These are phyloP conservation scores for Synergus japonicus DNA, from an alignment of 2,888 invertebrate species.

Conservation along the genomic window DNA sequence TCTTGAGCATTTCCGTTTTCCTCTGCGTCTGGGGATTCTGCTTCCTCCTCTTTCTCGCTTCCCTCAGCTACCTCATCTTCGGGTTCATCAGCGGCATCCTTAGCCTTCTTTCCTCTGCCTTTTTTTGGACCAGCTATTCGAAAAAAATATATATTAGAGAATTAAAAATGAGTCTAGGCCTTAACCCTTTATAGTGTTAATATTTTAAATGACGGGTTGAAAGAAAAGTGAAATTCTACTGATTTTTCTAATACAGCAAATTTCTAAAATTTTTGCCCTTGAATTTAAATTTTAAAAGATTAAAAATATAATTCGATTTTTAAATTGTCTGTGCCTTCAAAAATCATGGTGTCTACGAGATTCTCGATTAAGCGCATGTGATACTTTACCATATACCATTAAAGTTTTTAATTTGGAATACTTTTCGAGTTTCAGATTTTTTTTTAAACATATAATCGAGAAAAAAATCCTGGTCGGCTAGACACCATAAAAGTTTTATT, in stretches of 20 bases:
- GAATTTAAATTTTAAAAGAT: too few relatives aligned
- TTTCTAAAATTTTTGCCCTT: not conserved
- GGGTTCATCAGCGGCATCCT: conserved; percentile 17
- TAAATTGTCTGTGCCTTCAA: too few relatives aligned
- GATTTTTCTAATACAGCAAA: not conserved
- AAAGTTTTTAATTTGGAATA: too few relatives aligned
- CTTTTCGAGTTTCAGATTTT: too few relatives aligned
- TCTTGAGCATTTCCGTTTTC: conserved; percentile 36
- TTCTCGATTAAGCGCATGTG: too few relatives aligned
- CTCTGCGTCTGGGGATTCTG: conserved; percentile 14
- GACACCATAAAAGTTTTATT: not conserved
- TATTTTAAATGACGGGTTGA: not conserved
- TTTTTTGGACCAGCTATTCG: conserved; percentile 10
- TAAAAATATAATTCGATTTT: too few relatives aligned
- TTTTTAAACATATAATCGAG: too few relatives aligned
- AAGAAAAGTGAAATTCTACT: not conserved
- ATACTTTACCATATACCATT: too few relatives aligned
- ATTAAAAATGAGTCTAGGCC: not conserved
- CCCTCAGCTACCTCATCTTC: conserved; percentile 23
- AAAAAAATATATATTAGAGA: not conserved
- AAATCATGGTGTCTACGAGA: too few relatives aligned
- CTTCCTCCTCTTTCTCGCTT: conserved; percentile 23
- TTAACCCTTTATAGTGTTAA: conserved; percentile 16
- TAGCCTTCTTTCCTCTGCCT: conserved; percentile 31
- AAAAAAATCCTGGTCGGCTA: too few relatives aligned